Conservation (phyloP, 2,888 invertebrate species). For the Melieria crassipennis region DNA sequence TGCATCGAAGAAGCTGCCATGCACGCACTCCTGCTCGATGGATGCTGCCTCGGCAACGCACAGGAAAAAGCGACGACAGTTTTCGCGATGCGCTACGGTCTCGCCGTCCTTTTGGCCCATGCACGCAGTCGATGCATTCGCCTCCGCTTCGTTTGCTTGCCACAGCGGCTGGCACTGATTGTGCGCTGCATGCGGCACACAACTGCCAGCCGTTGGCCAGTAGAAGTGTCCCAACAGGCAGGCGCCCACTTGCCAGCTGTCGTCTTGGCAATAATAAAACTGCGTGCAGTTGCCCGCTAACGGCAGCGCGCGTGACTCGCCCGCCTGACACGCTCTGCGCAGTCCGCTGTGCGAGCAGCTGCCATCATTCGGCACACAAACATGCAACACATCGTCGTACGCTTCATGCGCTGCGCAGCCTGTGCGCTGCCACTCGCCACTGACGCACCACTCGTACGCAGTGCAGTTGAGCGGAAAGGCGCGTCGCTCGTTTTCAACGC, state of each 20-base stretch:
- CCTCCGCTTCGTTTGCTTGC: not conserved
- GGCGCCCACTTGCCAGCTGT: conserved; percentile 52
- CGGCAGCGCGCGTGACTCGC: conserved; percentile 43
- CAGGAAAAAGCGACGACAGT: conserved; percentile 54
- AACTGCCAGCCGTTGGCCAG: conserved; percentile 34
- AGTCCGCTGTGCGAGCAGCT: conserved; percentile 54
- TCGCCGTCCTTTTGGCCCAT: conserved; percentile 45
- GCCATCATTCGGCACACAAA: conserved; percentile 45
- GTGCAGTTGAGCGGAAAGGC: conserved; percentile 44
- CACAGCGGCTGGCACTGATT: conserved; percentile 41
- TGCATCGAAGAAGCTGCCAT: conserved; percentile 52
- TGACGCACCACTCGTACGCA: conserved; percentile 42
- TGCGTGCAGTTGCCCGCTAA: conserved; percentile 47
- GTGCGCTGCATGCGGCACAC: conserved; percentile 40
- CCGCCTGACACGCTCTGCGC: conserved; percentile 47
- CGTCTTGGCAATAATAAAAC: conserved; percentile 51
- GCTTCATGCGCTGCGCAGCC: conserved; percentile 37
- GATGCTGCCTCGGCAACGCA: conserved; percentile 45
- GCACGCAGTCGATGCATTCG: conserved; percentile 40
- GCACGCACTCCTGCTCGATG: conserved; percentile 47
- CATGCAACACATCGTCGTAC: conserved; percentile 43
- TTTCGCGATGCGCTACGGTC: conserved; percentile 47
- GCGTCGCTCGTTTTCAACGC: conserved; percentile 40
- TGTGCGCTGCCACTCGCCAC: conserved; percentile 44
- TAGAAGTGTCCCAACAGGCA: conserved; percentile 55